These are phyloP conservation scores for Zaprionus camerounensis DNA, from an alignment of 1,140 invertebrate species.

Conservation along the genomic window DNA sequence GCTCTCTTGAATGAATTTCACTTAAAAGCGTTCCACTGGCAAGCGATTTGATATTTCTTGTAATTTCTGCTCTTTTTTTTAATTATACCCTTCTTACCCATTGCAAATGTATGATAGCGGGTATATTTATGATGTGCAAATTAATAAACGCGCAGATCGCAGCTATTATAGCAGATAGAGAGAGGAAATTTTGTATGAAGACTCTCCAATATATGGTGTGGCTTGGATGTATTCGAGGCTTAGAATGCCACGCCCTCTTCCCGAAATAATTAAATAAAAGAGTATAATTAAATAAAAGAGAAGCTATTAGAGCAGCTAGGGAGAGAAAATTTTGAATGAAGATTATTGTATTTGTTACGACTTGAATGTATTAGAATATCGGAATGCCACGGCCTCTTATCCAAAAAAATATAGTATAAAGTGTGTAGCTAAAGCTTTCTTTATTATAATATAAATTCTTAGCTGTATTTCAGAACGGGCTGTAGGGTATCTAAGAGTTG, in stretches of 20 bases:
- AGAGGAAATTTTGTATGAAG: neutral
- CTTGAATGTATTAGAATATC: fast-evolving
- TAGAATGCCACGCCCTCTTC: neutral
- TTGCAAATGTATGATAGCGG: neutral
- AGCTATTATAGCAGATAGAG: neutral
- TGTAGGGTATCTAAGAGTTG: neutral
- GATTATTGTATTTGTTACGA: neutral
- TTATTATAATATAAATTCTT: neutral
- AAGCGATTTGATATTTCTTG: constrained; percentile 41
- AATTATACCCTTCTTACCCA: constrained; percentile 5
- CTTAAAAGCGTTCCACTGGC: constrained; percentile 56
- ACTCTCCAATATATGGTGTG: neutral
- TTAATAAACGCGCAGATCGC: neutral
- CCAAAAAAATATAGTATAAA: neutral
- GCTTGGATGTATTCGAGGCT: neutral
- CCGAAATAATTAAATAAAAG: neutral
- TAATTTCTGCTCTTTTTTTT: constrained; percentile 36
- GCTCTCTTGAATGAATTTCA: constrained; percentile 73
- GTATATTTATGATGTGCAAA: neutral
- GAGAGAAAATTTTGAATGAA: neutral
- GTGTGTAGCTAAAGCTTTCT: too few relatives aligned
- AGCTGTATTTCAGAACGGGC: neutral
- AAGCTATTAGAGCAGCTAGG: too few relatives aligned
- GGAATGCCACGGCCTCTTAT: neutral
- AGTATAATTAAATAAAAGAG: too few relatives aligned